Evolutionary conservation across 2,888 invertebrate species (phyloP), one percentile per base, ranked within the genome.

Genomic region (Chaetogeoica ovagalla): DNA sequence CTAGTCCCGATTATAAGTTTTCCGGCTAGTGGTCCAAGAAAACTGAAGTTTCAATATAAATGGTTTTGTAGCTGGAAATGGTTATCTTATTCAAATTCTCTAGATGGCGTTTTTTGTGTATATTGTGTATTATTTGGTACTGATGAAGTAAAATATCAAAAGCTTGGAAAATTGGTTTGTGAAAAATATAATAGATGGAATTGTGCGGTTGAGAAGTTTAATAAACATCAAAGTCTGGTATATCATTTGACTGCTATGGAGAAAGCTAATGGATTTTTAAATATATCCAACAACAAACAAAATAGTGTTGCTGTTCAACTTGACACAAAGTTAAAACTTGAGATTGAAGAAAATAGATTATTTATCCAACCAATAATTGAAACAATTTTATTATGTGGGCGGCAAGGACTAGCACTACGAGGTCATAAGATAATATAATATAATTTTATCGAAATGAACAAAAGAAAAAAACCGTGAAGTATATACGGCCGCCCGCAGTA

Each of bases 351-450:
- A 52, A 48, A 55, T 52, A 70, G 55, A 52, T 52, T 48, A 70
- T 52, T 52, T 52, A 70, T 70, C 43, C 43, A 37, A 57, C 57
- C 72, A 23, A 72, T 59, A 30, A 43, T 59, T 30, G 59, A 72
- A 59, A 59, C 60, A 21, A 72, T 72, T 23, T 59, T 72, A 59
- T 15, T 72, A 59, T 39, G 57, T 82, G 84, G 85, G 21, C 82
- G 83, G 74, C 84, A 84, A 81, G 83, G 83, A 21, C 66, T 85
- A 55, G 82, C 84, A 55, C 83, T 84, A 69, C 82, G 11, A 43
- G 11, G 43, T 43, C 43, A 43, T 43, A 43, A 43, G n/a, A n/a
- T n/a, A n/a, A n/a, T n/a, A n/a, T n/a, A n/a, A n/a, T n/a, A n/a
- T n/a, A n/a, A n/a, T n/a, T n/a, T n/a, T n/a, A n/a, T n/a, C n/a